These are phyloP conservation scores for Branchinecta lindahli DNA, from an alignment of 1,140 invertebrate species.

Conservation along the genomic window DNA sequence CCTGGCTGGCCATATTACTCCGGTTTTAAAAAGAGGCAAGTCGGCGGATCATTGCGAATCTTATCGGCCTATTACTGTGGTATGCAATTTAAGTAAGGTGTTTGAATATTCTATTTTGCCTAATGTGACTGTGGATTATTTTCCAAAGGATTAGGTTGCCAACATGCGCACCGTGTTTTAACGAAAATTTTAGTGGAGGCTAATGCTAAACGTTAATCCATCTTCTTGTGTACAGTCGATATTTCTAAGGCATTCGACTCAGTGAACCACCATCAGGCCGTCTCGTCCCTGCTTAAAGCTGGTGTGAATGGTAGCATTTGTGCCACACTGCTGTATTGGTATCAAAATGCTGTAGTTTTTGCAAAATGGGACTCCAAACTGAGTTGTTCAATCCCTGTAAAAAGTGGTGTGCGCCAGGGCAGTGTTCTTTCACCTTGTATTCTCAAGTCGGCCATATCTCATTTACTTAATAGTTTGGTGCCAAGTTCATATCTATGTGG, in stretches of 20 bases:
- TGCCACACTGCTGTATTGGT: neutral
- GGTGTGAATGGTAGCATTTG: neutral
- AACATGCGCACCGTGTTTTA: neutral
- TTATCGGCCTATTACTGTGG: neutral
- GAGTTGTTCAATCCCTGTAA: neutral
- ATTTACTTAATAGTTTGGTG: neutral
- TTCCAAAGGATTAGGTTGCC: neutral
- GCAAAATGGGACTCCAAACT: neutral
- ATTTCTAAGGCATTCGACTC: conserved; percentile 1
- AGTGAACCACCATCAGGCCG: neutral
- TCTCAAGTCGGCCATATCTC: neutral
- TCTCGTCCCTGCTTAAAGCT: neutral
- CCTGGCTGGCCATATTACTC: conserved; percentile 3
- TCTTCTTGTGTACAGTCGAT: conserved; percentile 1
- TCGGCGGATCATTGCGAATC: conserved; percentile 8
- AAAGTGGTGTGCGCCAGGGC: neutral
- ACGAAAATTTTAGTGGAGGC: neutral
- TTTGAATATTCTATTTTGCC: neutral
- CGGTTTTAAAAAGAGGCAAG: neutral
- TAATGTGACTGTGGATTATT: neutral
- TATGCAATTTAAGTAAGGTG: neutral
- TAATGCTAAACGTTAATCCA: neutral
- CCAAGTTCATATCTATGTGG: neutral
- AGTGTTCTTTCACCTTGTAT: neutral
- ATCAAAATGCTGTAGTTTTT: neutral